Base-by-base conservation (phyloP, 2,113 vertebrate genomes). In the Phalacrocorax pelagicus region DNA sequence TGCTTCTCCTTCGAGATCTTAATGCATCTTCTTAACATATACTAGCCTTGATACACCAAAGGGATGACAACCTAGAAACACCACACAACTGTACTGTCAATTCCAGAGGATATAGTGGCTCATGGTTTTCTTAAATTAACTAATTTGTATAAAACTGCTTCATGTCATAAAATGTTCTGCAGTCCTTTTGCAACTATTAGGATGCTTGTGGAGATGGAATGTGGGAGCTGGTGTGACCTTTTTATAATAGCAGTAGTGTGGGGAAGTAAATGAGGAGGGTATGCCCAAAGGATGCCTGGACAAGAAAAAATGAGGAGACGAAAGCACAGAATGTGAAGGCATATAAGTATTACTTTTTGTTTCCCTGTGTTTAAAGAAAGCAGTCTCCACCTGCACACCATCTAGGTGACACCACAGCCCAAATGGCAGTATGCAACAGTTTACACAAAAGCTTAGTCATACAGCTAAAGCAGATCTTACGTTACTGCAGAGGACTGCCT, bases 161-260 rank as follows among this genome's bases (percentile, higher is more conserved):
- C 11, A 11, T 36, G 8, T 32, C 20, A 32, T 15, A 66, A 32
- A 62, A 42, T 36, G 10, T 83, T 84, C 42, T 78, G 46, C 21
- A 70, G 46, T 42, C 10, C 6, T 83, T 81, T 84, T 57, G 69
- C 21, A 89, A 30, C 11, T 58, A 13, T 70, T 54, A 46, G 17
- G 19, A 18, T 51, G 19, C 12, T 74, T 73, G 22, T 62, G 63
- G 26, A 71, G 26, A 18, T 63, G 38, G 16, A 58, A 74, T 23
- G 18, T 6, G 4, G 49, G 67, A 75, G 8, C 22, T 54, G 12
- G 4, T 0, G 0, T 55, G 38, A 75, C 26, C 30, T 89, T 78
- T 81, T 55, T 36, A 26, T 12, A 79, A 49, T 0, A 70, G 44
- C 15, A 54, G 23, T 14, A 77, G 23, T 0, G 0, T 27, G 5